Evolutionary conservation across 2,113 vertebrate genomes (phyloP).

Genomic region (Paraplagusia blochii): DNA sequence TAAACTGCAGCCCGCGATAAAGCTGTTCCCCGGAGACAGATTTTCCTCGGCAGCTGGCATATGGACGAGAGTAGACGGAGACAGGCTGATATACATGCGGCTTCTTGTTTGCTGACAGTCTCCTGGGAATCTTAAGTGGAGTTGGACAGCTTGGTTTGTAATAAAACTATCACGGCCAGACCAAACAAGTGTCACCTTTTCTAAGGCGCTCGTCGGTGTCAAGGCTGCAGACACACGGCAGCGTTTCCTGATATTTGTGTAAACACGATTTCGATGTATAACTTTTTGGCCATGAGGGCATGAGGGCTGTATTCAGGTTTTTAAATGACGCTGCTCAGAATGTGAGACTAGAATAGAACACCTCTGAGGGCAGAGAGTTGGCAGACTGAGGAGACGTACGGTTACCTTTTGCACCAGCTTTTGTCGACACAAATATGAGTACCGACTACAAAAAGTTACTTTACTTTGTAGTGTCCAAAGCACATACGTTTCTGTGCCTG

Average conservation of each 20-base stretch:
- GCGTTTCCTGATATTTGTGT: no score
- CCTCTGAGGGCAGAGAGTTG: neutral
- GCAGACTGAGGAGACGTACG: no score
- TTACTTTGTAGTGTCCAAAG: no score
- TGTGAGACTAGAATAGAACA: neutral
- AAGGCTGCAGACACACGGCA: slow-evolving; percentile 1
- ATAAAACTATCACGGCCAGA: slow-evolving; percentile 24
- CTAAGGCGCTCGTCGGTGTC: slow-evolving; percentile 33
- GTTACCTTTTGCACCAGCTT: no score
- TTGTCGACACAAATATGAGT: no score
- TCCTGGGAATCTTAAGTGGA: slow-evolving; percentile 21
- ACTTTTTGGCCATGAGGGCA: no score
- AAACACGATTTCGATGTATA: no score
- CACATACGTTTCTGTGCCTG: no score
- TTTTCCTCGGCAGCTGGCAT: slow-evolving; percentile 50
- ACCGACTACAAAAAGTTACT: no score
- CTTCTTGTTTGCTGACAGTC: slow-evolving; percentile 27
- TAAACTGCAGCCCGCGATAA: slow-evolving; percentile 37
- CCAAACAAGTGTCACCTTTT: slow-evolving; percentile 20
- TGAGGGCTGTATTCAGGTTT: neutral
- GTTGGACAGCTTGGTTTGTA: slow-evolving; percentile 18
- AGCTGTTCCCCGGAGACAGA: slow-evolving; percentile 17
- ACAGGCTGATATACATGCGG: slow-evolving; percentile 39
- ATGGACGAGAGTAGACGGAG: slow-evolving; percentile 35
- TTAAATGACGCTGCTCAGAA: neutral